These are phyloP conservation scores for Tyrophagus putrescentiae DNA, from an alignment of 1,140 invertebrate species.

Conservation along the genomic window DNA sequence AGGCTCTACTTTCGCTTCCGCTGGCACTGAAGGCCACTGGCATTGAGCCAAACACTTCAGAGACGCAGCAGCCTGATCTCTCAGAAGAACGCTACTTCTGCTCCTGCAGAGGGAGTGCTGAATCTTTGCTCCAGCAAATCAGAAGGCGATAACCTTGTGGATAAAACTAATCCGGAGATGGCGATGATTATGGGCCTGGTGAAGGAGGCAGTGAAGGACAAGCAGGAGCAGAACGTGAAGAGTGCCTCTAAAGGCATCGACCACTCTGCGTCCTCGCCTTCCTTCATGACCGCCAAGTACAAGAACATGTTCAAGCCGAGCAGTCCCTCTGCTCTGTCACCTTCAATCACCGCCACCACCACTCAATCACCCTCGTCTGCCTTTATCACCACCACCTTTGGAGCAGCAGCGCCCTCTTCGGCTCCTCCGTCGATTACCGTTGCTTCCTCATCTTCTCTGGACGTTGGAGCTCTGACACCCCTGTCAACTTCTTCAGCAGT, in stretches of 20 bases:
- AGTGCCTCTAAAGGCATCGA: not conserved
- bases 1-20: not conserved
- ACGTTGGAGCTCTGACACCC: not conserved
- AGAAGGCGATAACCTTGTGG: constrained; percentile 4
- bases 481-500: not conserved
- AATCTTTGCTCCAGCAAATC: not conserved
- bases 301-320: constrained; percentile 25
- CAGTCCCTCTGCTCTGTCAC: too few species aligned
- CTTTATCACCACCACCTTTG: constrained; percentile 12
- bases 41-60: not conserved
- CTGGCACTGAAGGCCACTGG: not conserved
- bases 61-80: not conserved
- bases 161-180: too few species aligned
- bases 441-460: not conserved
- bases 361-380: too few species aligned
- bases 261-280: constrained; percentile 17
- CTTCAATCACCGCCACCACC: too few species aligned
- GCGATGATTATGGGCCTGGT: not conserved
- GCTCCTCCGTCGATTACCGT: not conserved
- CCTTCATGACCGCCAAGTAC: constrained; percentile 22
- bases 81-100: not conserved
- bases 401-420: not conserved
- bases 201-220: not conserved
- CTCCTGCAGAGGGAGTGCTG: not conserved
- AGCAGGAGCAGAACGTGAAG: constrained; percentile 4